Base-by-base conservation (phyloP, 30 jellyfish, hydroid and myxozoan genomes). In the Aurelia sp. region DNA sequence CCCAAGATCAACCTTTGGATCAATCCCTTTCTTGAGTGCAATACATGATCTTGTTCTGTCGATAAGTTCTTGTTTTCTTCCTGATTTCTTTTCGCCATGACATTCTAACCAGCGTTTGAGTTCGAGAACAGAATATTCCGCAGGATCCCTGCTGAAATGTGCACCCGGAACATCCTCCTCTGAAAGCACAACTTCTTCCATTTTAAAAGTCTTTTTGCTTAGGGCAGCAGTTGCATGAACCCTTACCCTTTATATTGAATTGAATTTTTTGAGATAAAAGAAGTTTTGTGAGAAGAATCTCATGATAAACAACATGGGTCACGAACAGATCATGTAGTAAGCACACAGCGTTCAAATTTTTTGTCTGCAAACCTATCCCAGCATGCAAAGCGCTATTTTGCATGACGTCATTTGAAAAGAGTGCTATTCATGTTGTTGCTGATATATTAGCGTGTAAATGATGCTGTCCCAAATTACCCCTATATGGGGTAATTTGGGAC, bases 131-230 rank as follows among this genome's bases (percentile, higher is more conserved):
- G 68, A 11, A 15, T 62, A 82, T 50, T 69, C 63, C 27, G 61
- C 51, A 20, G 80, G 80, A 47, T 38, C 63, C 53, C 27, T 67
- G 38, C 21, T 13, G 18, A 82, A 48, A 24, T 5, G 72, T 6
- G 92, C 88, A 1, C 92, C 92, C 1, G 76, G 88, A 40, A 68
- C 92, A 52, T 33, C 92, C 33, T 38, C 64, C 47, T 78, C 74
- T 47, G 31, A 20, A 18, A 71, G 55, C 17, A 82, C 63, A 8
- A 77, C n/a, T 12, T 51, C 82, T 4, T 53, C 65, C 65, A 53
- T 53, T 53, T 53, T 18, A 53, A 53, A 53, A 12, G 65, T 53
- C 2, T 53, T 53, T 0, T 53, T 53, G 65, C 19, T 0, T 53
- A 13, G 19, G 65, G 19, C 19, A 12, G 65, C 0, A 12, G 19